Evolutionary conservation across 2,113 vertebrate species (phyloP).

Genomic region (Otus sunia): DNA sequence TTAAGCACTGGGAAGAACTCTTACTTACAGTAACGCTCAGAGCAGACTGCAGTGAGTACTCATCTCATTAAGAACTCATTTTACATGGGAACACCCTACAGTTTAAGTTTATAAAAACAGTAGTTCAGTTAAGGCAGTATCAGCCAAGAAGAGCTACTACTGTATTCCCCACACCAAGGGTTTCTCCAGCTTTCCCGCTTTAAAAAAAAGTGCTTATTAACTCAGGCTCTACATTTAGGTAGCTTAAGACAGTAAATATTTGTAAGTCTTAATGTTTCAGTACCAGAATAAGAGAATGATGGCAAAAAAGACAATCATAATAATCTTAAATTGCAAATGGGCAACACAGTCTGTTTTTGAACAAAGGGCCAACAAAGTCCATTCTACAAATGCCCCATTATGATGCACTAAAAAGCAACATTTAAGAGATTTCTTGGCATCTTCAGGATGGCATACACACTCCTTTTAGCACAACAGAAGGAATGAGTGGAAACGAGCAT

Average conservation of each 20-base stretch:
- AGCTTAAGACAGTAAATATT: background rate
- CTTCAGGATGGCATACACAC: background rate
- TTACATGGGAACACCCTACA: background rate
- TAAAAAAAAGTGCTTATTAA: background rate
- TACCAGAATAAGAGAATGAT: background rate
- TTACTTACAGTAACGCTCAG: background rate
- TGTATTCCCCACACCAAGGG: background rate
- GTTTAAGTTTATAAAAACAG: background rate
- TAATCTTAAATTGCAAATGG: background rate
- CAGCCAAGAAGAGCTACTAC: background rate
- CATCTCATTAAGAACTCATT: background rate
- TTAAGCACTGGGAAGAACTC: background rate
- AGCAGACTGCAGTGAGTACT: background rate
- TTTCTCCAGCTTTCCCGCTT: background rate
- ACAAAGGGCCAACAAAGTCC: background rate
- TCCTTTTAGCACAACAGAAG: rapidly evolving
- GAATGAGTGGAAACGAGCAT: rapidly evolving
- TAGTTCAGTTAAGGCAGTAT: background rate
- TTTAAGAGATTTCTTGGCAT: background rate
- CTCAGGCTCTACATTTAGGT: rapidly evolving
- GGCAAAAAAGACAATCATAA: background rate
- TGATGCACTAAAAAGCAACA: rapidly evolving
- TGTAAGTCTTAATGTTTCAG: background rate
- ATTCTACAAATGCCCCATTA: background rate
- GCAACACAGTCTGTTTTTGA: background rate